phyloP scores from a whole-genome alignment of 2,797 vertebrate genomes.

The Liasis olivaceus region DNA sequence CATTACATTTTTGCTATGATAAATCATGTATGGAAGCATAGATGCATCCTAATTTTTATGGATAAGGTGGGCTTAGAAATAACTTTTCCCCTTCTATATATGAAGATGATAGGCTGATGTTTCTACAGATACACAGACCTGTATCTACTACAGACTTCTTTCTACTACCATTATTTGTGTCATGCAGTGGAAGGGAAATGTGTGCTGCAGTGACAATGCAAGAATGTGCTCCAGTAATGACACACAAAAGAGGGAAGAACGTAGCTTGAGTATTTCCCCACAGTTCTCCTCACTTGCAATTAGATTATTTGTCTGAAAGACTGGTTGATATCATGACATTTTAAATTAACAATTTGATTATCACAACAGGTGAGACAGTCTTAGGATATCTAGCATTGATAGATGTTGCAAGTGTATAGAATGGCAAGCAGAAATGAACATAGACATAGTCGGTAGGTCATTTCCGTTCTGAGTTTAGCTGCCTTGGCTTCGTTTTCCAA shows the following conservation, averaged over 20 bases:
- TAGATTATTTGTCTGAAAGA: background rate
- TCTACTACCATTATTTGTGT: background rate
- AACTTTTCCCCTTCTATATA: background rate
- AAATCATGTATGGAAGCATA: background rate
- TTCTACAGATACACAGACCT: background rate
- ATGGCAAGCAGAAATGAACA: background rate
- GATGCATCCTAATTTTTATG: background rate
- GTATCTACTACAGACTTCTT: too few species aligned
- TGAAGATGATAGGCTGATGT: background rate
- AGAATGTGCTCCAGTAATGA: background rate
- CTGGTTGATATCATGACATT: slow-evolving; percentile 9
- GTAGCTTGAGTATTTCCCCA: background rate
- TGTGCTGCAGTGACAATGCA: background rate
- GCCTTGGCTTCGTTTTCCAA: background rate
- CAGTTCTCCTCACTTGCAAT: rapidly evolving
- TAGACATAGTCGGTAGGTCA: background rate
- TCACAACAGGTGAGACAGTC: background rate
- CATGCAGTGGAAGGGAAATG: background rate
- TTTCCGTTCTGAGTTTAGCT: background rate
- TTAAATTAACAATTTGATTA: slow-evolving; percentile 10
- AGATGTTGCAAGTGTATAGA: background rate
- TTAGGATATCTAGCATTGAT: background rate
- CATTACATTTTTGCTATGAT: background rate
- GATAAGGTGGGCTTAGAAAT: background rate
- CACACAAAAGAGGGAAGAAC: slow-evolving; percentile 1